phyloP scores from a whole-genome alignment of 1,140 invertebrate genomes.

The Helicoverpa armigera region DNA sequence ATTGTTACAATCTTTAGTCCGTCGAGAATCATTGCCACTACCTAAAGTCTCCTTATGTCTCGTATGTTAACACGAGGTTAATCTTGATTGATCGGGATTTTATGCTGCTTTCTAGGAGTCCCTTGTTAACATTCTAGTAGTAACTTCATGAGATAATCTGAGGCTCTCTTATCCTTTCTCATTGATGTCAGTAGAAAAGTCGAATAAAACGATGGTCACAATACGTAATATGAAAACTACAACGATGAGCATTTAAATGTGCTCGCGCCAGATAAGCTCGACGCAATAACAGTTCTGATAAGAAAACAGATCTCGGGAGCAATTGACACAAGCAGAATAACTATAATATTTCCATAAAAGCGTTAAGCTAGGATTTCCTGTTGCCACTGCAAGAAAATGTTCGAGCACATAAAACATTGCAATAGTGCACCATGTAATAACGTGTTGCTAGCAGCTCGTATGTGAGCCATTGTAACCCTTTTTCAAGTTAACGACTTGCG shows the following conservation, averaged over 20 bases:
- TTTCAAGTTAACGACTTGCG: conserved; percentile 24
- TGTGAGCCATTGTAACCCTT: conserved; percentile 7
- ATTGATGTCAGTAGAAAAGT: conserved; percentile 10
- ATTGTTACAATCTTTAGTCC: too few species aligned
- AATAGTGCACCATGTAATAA: conserved; percentile 36
- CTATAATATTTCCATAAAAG: conserved; percentile 45
- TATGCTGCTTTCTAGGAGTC: not conserved
- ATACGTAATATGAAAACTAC: conserved; percentile 27
- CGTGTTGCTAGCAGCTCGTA: conserved; percentile 24
- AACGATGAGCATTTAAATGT: conserved; percentile 26
- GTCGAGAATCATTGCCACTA: too few species aligned
- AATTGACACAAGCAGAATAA: conserved; percentile 45
- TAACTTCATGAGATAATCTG: conserved; percentile 9
- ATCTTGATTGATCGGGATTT: not conserved
- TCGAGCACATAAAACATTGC: conserved; percentile 35
- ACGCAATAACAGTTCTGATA: conserved; percentile 46
- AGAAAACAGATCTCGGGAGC: conserved; percentile 36
- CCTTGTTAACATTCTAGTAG: not conserved
- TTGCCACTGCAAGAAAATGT: conserved; percentile 26
- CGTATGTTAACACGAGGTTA: too few species aligned
- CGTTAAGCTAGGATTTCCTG: conserved; percentile 37
- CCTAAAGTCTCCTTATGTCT: too few species aligned
- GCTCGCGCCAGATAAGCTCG: conserved; percentile 18
- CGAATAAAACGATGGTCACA: conserved; percentile 15
- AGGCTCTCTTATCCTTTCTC: not conserved